These are phyloP conservation scores for Tachina lurida DNA, from an alignment of 2,888 invertebrate species.

Conservation along the genomic window DNA sequence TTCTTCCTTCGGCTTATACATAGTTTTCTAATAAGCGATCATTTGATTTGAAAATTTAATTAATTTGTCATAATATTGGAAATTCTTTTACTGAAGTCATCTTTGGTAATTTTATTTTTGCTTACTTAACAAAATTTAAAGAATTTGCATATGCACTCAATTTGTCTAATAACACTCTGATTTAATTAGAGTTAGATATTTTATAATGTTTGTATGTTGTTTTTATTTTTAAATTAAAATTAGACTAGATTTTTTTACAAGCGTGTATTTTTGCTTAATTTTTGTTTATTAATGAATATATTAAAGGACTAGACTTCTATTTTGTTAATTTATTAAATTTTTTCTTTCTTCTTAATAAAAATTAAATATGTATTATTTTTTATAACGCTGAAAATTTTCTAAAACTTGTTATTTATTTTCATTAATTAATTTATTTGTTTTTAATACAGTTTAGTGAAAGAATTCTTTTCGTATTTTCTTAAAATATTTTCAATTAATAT, in stretches of 20 bases:
- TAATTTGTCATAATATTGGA: too few species aligned
- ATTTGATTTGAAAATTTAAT: too few species aligned
- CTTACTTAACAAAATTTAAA: not conserved
- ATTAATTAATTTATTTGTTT: constrained; percentile 27
- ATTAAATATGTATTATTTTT: constrained; percentile 19
- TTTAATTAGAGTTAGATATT: not conserved
- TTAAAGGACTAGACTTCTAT: constrained; percentile 59
- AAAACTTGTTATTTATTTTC: constrained; percentile 54
- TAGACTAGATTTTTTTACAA: constrained; percentile 61
- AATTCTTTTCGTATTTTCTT: constrained; percentile 41
- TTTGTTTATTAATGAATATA: constrained; percentile 28
- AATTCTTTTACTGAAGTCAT: not conserved
- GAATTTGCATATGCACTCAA: not conserved
- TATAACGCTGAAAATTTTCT: constrained; percentile 65
- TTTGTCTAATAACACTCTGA: not conserved
- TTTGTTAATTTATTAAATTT: constrained; percentile 24
- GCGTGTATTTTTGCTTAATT: constrained; percentile 61
- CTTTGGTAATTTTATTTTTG: constrained; percentile 46
- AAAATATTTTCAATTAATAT: constrained; percentile 54
- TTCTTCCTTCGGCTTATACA: too few species aligned
- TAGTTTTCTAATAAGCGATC: too few species aligned
- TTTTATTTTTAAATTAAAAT: constrained; percentile 79
- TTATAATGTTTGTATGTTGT: constrained; percentile 77
- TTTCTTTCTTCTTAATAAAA: constrained; percentile 28
- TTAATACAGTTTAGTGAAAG: constrained; percentile 58